Evolutionary conservation across 1,140 invertebrate genomes (phyloP).

Genomic region (Drosophila dunni): DNA sequence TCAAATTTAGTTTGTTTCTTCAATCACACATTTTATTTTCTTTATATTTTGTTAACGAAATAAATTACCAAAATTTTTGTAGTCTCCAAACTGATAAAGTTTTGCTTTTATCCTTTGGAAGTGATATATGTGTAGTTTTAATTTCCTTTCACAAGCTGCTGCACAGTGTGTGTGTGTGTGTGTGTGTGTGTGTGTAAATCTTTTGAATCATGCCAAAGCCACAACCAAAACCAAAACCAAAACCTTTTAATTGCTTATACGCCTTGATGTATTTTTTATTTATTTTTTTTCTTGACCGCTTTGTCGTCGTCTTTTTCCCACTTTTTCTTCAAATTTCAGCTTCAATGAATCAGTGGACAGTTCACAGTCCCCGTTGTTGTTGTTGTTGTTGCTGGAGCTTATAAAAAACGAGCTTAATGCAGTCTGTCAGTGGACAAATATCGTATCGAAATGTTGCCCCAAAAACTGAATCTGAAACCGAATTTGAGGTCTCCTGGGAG

Average conservation of each 20-base stretch:
- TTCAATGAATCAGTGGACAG: constrained; percentile 46
- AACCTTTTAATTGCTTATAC: constrained; percentile 46
- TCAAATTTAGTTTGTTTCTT: too few species aligned
- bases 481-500: constrained; percentile 3
- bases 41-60: too few species aligned
- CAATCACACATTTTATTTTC: too few species aligned
- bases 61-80: too few species aligned
- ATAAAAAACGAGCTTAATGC: constrained; percentile 48
- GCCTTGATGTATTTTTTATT: constrained; percentile 8
- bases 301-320: neutral
- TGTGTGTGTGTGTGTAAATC: neutral
- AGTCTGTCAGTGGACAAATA: constrained; percentile 28
- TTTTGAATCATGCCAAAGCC: constrained; percentile 38
- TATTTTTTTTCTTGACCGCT: neutral
- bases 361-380: neutral
- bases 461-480: constrained; percentile 15
- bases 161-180: neutral
- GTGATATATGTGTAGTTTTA: too few species aligned
- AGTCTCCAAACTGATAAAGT: too few species aligned
- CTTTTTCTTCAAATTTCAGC: constrained; percentile 8
- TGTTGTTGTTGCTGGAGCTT: constrained; percentile 5
- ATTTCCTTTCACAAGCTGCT: neutral
- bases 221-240: constrained; percentile 37
- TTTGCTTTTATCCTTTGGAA: too few species aligned
- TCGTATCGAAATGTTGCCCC: constrained; percentile 2